A percentile compares a stretch with the other conserved stretches of the same genome.
phyloP scores from a whole-genome alignment of 2,797 vertebrate genomes.

The Phylloscopus collybita region DNA sequence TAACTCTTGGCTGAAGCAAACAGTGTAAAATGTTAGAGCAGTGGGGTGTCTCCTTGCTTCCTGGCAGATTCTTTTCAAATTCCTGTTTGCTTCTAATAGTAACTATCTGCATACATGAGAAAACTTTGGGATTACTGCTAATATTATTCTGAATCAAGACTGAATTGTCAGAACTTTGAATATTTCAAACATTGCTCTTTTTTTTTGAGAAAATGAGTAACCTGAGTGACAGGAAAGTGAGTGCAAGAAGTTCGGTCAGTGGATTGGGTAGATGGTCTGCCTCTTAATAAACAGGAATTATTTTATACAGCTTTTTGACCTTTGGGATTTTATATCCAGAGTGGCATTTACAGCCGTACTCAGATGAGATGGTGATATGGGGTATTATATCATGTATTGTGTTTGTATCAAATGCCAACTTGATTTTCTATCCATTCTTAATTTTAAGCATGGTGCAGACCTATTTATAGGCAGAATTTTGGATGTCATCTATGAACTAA shows the following conservation, averaged over 20 bases:
- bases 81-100: neutral
- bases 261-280: neutral
- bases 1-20: neutral
- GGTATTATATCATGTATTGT: neutral
- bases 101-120: neutral
- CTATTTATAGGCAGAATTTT: neutral
- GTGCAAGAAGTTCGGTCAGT: neutral
- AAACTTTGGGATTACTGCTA: neutral
- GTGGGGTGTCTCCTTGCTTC: neutral
- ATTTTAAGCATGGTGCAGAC: neutral
- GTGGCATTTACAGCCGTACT: neutral
- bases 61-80: neutral
- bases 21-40: neutral
- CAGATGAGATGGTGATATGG: neutral
- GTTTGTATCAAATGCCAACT: neutral
- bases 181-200: neutral
- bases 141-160: neutral
- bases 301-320: neutral
- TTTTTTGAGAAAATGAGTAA: neutral
- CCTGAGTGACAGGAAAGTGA: rapidly evolving
- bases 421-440: neutral
- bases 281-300: neutral
- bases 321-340: neutral
- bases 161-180: neutral
- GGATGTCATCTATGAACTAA: neutral